Conservation (phyloP, 2,113 vertebrate species). For the Hiodon tergisus region DNA sequence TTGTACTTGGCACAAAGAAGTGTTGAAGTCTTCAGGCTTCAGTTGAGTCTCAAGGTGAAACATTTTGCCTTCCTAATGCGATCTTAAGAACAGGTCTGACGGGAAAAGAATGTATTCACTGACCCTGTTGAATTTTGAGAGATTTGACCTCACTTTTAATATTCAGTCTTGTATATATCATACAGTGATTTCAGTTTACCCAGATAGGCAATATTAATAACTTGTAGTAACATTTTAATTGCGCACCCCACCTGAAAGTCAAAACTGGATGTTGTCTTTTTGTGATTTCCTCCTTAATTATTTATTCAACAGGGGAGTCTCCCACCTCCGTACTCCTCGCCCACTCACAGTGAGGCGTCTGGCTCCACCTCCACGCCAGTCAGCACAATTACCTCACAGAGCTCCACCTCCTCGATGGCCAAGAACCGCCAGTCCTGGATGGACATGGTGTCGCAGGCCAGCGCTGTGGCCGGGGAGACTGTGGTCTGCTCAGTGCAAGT, state of each 20-base stretch:
- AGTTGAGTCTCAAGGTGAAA: too few relatives aligned
- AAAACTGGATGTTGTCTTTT: neutral
- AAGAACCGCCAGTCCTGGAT: slow-evolving; percentile 76
- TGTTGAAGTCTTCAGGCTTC: too few relatives aligned
- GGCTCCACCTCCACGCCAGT: slow-evolving; percentile 70
- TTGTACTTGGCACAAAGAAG: too few relatives aligned
- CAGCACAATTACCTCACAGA: slow-evolving; percentile 66
- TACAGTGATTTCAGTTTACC: too few relatives aligned
- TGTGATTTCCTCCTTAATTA: neutral
- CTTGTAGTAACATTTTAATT: neutral
- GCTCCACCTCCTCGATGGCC: slow-evolving; percentile 62
- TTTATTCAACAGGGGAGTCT: slow-evolving; percentile 51
- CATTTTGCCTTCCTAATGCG: too few relatives aligned
- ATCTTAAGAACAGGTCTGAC: too few relatives aligned
- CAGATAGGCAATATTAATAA: too few relatives aligned
- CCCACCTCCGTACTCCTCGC: slow-evolving; percentile 66
- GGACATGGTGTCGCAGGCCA: slow-evolving; percentile 62
- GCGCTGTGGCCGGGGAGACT: slow-evolving; percentile 47
- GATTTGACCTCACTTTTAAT: too few relatives aligned
- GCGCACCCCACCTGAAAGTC: neutral
- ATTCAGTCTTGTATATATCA: too few relatives aligned
- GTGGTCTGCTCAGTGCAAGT: slow-evolving; percentile 61
- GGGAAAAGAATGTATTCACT: too few relatives aligned
- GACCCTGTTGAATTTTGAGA: too few relatives aligned
- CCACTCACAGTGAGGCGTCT: slow-evolving; percentile 62